Conservation (phyloP, 2,797 vertebrate species). For the Onychomys arenicola region DNA sequence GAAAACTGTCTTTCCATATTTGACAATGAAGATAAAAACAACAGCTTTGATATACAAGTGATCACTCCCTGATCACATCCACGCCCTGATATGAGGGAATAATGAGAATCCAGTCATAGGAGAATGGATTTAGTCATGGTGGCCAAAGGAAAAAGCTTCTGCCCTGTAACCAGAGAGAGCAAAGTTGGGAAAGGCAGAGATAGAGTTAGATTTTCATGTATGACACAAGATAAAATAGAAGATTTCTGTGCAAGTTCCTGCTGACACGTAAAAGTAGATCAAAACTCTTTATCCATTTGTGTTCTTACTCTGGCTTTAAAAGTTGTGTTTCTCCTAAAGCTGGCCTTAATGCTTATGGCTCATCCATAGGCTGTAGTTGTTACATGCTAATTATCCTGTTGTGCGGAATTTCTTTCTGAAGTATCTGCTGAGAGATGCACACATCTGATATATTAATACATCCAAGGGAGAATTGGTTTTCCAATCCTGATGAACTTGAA, state of each 20-base stretch:
- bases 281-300: neutral
- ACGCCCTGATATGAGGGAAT: neutral
- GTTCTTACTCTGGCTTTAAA: neutral
- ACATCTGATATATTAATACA: neutral
- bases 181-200: neutral
- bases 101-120: neutral
- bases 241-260: neutral
- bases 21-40: slow-evolving; percentile 1
- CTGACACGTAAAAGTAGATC: slow-evolving; percentile 23
- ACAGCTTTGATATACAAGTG: neutral
- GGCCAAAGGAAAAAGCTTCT: neutral
- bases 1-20: neutral
- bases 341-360: neutral
- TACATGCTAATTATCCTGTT: neutral
- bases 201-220: neutral
- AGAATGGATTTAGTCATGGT: neutral
- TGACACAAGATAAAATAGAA: neutral
- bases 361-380: neutral
- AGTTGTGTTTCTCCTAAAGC: slow-evolving; percentile 2
- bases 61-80: neutral
- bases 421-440: neutral
- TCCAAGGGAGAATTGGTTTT: neutral
- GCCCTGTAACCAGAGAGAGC: neutral
- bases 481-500: neutral
- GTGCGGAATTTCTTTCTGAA: slow-evolving; percentile 17